Base-by-base conservation (phyloP, 2,888 invertebrate genomes). In the Pseudococcus viburni region DNA sequence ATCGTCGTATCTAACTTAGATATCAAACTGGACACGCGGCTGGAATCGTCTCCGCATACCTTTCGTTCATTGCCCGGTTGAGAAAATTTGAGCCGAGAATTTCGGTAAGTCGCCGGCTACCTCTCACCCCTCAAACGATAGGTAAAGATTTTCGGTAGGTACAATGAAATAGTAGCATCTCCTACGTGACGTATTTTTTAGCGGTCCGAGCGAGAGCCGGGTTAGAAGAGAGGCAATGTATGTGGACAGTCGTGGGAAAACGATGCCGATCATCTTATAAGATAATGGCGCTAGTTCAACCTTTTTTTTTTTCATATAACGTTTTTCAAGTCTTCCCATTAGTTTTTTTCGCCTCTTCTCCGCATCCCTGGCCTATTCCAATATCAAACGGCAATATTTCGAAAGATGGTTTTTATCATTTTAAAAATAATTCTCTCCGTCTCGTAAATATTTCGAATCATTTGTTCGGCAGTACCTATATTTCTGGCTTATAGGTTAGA, bases 211-310 rank as follows among this genome's bases (percentile, higher is more conserved):
- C 9, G 42, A 59, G 11, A 80, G 77, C 11, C 77, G 12, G 42
- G 26, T 12, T 80, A 42, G 77, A 80, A 80, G 77, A 42, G 77
- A 73, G 42, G n/a, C 33, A 42, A 80, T 42, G 42, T 80, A 42
- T 80, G 77, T 80, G 42, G 77, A 80, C 77, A 80, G 77, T 80
- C 77, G 77, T 80, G 77, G 77, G 77, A 80, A 80, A 80, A 80
- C 42, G 39, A 80, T 80, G 55, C 77, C 77, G 77, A 80, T 80
- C 77, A 80, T 80, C 77, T 80, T 42, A 80, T 80, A 80, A 80
- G 77, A 80, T 80, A 80, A 80, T 80, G 77, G 77, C 77, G 77
- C 77, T 80, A 42, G 77, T 80, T 80, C 77, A n/a, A 80, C 77
- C 77, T 80, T 80, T 80, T 80, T 80, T 80, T 42, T 80, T 42